These are phyloP conservation scores for Elysia crispata DNA, from an alignment of 2,888 invertebrate genomes.

Conservation along the genomic window DNA sequence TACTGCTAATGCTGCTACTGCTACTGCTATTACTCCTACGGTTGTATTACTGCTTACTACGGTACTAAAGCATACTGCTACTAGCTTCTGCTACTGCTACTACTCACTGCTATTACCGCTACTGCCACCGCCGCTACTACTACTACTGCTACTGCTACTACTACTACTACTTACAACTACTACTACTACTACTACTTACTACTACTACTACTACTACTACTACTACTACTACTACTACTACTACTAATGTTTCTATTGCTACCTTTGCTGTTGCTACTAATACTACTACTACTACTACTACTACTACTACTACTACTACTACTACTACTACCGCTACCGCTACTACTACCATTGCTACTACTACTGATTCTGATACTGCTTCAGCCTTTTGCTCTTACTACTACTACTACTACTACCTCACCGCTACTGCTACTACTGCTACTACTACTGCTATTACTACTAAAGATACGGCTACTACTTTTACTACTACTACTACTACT, in stretches of 20 bases:
- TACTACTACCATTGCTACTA: too few species aligned
- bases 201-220: not conserved
- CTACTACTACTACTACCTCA: too few species aligned
- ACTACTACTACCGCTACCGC: not conserved
- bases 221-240: not conserved
- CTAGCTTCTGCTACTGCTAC: not conserved
- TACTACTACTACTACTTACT: too few species aligned
- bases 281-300: not conserved
- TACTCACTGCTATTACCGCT: not conserved
- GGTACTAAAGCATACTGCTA: not conserved
- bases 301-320: slow-evolving; percentile 4
- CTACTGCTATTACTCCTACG: not conserved
- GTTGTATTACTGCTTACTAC: not conserved
- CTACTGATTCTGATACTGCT: too few species aligned
- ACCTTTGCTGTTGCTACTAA: too few species aligned
- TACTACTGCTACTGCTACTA: not conserved
- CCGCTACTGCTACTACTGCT: not conserved
- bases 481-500: not conserved
- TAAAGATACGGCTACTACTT: too few species aligned
- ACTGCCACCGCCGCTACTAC: not conserved
- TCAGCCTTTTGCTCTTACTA: too few species aligned
- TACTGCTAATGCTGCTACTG: too few species aligned
- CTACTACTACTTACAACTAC: not conserved
- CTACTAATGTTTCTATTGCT: too few species aligned
- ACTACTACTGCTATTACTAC: slow-evolving; percentile 1